phyloP scores from a whole-genome alignment of 2,113 vertebrate genomes.

The Entosphenus tridentatus region DNA sequence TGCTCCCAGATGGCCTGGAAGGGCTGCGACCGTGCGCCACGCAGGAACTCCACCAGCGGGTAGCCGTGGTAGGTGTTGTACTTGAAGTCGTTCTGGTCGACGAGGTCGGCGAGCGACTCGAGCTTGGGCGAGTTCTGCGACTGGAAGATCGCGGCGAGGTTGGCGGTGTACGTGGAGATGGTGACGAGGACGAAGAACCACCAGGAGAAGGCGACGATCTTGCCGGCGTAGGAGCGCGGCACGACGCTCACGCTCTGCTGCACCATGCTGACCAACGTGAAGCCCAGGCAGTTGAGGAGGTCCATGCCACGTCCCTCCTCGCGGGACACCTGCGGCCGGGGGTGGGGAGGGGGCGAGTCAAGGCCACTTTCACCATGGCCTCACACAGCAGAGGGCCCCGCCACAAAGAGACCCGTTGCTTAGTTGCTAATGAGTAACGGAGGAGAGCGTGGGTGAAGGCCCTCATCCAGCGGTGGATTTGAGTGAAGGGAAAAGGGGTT shows the following conservation, averaged over 20 bases:
- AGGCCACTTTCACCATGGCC: too few relatives aligned
- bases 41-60: constrained; percentile 3
- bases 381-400: too few relatives aligned
- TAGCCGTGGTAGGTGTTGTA: not conserved
- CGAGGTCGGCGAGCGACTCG: constrained; percentile 3
- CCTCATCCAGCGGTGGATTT: too few relatives aligned
- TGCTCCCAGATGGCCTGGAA: constrained; percentile 6
- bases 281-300: constrained; percentile 4
- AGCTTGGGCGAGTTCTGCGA: constrained; percentile 2
- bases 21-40: not conserved
- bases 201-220: constrained; percentile 4
- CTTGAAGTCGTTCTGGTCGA: not conserved
- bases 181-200: not conserved
- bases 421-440: too few relatives aligned
- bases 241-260: constrained; percentile 2
- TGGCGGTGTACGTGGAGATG: constrained; percentile 3
- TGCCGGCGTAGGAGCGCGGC: constrained; percentile 5
- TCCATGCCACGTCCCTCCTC: constrained; percentile 1
- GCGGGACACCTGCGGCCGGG: not conserved
- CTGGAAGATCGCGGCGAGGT: constrained; percentile 2
- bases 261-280: constrained; percentile 4
- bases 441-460: too few relatives aligned
- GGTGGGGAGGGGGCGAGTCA: too few relatives aligned
- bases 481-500: too few relatives aligned
- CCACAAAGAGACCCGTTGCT: too few relatives aligned